Evolutionary conservation across 1,140 invertebrate genomes (phyloP).

Genomic region (Diabrotica undecimpunctata): DNA sequence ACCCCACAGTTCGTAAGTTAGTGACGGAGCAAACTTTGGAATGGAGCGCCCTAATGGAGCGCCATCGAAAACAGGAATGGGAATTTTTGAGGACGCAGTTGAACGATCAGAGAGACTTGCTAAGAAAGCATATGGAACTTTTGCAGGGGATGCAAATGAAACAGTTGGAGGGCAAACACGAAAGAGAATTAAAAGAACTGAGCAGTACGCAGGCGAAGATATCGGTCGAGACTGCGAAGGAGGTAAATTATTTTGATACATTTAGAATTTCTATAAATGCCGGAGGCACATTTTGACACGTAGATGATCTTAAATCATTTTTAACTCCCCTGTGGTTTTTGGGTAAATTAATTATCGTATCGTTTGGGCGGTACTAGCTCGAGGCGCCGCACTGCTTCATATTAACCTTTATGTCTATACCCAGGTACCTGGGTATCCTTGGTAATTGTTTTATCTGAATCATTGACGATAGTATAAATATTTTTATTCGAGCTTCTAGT

Average conservation of each 20-base stretch:
- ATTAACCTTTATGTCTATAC: too few species aligned
- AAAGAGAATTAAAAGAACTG: slow-evolving; percentile 94
- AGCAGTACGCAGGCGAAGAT: slow-evolving; percentile 92
- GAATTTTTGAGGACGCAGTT: slow-evolving; percentile 78
- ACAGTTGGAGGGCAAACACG: slow-evolving; percentile 84
- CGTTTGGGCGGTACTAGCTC: too few species aligned
- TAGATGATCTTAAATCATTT: too few species aligned
- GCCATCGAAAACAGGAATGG: slow-evolving; percentile 90
- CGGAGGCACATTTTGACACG: too few species aligned
- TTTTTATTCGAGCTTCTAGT: too few species aligned
- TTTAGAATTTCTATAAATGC: too few species aligned
- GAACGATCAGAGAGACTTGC: slow-evolving; percentile 77
- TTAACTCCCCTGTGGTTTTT: too few species aligned
- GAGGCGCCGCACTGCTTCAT: too few species aligned
- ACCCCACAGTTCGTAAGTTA: slow-evolving; percentile 73
- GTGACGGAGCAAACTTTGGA: slow-evolving; percentile 88
- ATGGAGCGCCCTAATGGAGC: slow-evolving; percentile 87
- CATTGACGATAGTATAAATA: too few species aligned
- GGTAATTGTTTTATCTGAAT: too few species aligned
- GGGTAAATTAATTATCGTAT: too few species aligned
- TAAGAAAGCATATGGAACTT: slow-evolving; percentile 81
- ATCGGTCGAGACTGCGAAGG: slow-evolving; percentile 94
- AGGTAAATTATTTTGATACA: slow-evolving; percentile 50
- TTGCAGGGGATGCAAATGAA: slow-evolving; percentile 87
- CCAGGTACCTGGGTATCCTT: too few species aligned